These are phyloP conservation scores for Adineta ricciae DNA, from an alignment of 2,888 invertebrate genomes.

Conservation along the genomic window DNA sequence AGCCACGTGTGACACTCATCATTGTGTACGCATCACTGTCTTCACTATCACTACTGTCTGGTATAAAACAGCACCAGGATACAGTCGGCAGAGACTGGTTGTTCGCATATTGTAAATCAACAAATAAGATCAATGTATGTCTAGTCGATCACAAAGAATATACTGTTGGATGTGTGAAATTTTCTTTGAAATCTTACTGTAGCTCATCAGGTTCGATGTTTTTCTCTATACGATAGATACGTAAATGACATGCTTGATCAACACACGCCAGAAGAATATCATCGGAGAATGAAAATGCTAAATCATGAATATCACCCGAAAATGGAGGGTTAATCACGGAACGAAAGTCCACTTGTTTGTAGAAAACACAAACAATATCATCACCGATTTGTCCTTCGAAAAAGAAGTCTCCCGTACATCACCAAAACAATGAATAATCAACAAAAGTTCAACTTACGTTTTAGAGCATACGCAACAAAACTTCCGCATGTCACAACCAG, in stretches of 20 bases:
- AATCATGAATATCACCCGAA: not conserved
- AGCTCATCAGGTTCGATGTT: not conserved
- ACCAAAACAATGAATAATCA: not conserved
- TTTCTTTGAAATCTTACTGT: not conserved
- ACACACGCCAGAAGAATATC: not conserved
- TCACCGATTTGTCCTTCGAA: not conserved
- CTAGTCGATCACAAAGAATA: not conserved
- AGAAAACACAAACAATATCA: constrained; percentile 11
- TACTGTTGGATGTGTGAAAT: not conserved
- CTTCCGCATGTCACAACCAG: not conserved
- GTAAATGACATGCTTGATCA: constrained; percentile 5
- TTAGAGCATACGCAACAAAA: not conserved
- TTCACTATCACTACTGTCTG: not conserved
- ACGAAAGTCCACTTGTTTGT: constrained; percentile 11
- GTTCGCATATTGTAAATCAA: not conserved
- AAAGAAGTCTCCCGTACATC: too few relatives aligned
- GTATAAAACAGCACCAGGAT: constrained; percentile 17
- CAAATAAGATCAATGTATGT: not conserved
- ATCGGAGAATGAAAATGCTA: constrained; percentile 6
- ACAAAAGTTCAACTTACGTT: not conserved
- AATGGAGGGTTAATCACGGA: constrained; percentile 5
- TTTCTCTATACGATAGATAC: constrained; percentile 20
- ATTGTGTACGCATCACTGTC: not conserved
- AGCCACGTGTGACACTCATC: not conserved
- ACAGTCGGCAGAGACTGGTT: not conserved